Conservation (phyloP, 1,140 invertebrate genomes). For the Drosophila repleta region DNA sequence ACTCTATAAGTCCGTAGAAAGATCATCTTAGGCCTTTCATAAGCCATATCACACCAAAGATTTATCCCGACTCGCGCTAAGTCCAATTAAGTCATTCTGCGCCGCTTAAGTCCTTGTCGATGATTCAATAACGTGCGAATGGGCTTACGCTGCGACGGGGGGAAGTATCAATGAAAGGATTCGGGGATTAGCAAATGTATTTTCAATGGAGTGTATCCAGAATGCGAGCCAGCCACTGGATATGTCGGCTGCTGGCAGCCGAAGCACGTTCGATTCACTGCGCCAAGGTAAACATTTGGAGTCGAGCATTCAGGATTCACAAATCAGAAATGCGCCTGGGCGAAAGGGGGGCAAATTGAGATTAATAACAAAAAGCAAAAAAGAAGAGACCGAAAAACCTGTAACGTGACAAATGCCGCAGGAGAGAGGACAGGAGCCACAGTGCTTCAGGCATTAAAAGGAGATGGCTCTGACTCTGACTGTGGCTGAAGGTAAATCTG, state of each 20-base stretch:
- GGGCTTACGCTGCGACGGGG: background rate
- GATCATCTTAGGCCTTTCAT: too few species aligned
- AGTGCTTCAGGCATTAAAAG: background rate
- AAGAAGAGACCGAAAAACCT: conserved; percentile 36
- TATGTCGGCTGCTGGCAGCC: conserved; percentile 26
- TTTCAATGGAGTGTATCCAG: conserved; percentile 46
- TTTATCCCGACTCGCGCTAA: background rate
- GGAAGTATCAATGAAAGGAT: conserved; percentile 21
- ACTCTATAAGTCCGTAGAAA: too few species aligned
- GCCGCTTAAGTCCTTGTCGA: background rate
- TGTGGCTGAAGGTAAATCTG: background rate
- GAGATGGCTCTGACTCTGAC: background rate
- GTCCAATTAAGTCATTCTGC: background rate
- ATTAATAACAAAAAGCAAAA: conserved; percentile 70
- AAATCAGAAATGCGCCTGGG: conserved; percentile 18
- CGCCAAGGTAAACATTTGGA: conserved; percentile 38
- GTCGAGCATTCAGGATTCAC: conserved; percentile 1
- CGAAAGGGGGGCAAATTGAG: conserved; percentile 67
- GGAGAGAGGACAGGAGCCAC: conserved; percentile 1
- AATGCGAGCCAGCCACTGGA: conserved; percentile 25
- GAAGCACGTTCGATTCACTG: conserved; percentile 39
- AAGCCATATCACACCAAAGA: background rate
- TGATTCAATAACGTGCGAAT: conserved; percentile 16
- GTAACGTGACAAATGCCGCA: conserved; percentile 71
- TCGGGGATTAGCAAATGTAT: conserved; percentile 32